Evolutionary conservation across 1,140 invertebrate genomes (phyloP), one percentile per base, ranked within the genome.

Genomic region (Panagrolaimus sp.): DNA sequence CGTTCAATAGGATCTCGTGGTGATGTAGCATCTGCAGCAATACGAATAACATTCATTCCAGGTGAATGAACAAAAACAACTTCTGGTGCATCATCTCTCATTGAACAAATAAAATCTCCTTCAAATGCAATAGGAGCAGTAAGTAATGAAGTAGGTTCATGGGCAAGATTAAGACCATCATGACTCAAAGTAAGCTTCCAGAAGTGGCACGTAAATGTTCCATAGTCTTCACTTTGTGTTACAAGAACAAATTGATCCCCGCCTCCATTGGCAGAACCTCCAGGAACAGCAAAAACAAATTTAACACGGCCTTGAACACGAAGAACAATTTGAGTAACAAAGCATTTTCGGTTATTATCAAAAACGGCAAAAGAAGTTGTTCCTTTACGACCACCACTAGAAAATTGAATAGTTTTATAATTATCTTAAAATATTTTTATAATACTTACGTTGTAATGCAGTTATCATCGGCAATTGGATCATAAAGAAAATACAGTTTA

Each of bases 401-500:
- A 79, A 77, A 68, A 23, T 25, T 0, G n/a, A 45, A 16, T 61
- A 20, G 53, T 38, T 65, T 9, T 23, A 1, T 23, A 13, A 74
- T 44, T 38, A 70, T 27, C 38, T 16, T 20, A 14, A 9, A 69
- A 31, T 63, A 13, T n/a, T n/a, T n/a, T n/a, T 46, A 57, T 65
- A 53, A 71, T 61, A 69, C 62, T 65, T 44, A 78, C 77, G 76
- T 79, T 11, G 77, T 79, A 7, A 72, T 71, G 25, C 76, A 79
- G 11, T 72, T 70, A 48, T 82, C 80, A 64, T 82, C 80, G 2
- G 78, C 71, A 13, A 76, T 42, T 13, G 81, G 81, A 71, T 82
- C 80, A 61, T 82, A 82, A 3, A 82, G 70, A 42, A 81, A 82
- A 53, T 82, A 82, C 5, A 82, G 69, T 61, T 83, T 82, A 64